Conservation (phyloP, 2,797 vertebrate species). For the Pantherophis vulpinus region DNA sequence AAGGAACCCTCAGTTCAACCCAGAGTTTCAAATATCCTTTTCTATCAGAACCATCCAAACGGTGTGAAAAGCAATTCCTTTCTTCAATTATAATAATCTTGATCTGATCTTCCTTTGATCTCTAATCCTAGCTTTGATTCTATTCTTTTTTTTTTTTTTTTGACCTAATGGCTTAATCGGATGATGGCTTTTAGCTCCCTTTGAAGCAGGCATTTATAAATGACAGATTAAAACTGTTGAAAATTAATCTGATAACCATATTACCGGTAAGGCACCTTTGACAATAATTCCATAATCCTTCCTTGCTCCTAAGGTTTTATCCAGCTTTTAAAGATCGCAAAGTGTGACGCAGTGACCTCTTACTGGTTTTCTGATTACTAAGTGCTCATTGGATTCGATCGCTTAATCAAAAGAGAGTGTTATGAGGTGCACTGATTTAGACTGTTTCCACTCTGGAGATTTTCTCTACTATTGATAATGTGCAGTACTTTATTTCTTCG, state of each 20-base stretch:
- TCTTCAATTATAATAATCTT: background rate
- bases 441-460: background rate
- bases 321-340: slow-evolving; percentile 19
- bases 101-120: background rate
- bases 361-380: slow-evolving; percentile 19
- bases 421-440: background rate
- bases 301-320: background rate
- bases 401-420: slow-evolving; percentile 15
- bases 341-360: slow-evolving; percentile 12
- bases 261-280: background rate
- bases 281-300: background rate
- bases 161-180: background rate
- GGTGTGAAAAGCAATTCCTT: background rate
- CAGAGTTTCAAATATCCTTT: background rate
- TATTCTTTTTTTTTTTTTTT: background rate
- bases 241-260: background rate
- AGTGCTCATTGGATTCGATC: slow-evolving; percentile 47
- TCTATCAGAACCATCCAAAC: background rate
- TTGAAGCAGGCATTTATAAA: background rate
- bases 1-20: background rate
- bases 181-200: background rate
- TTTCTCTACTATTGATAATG: background rate
- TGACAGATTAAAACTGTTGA: background rate
- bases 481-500: background rate
- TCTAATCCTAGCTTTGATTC: background rate